phyloP scores from a whole-genome alignment of 1,140 invertebrate species.

The Agrilus planipennis region DNA sequence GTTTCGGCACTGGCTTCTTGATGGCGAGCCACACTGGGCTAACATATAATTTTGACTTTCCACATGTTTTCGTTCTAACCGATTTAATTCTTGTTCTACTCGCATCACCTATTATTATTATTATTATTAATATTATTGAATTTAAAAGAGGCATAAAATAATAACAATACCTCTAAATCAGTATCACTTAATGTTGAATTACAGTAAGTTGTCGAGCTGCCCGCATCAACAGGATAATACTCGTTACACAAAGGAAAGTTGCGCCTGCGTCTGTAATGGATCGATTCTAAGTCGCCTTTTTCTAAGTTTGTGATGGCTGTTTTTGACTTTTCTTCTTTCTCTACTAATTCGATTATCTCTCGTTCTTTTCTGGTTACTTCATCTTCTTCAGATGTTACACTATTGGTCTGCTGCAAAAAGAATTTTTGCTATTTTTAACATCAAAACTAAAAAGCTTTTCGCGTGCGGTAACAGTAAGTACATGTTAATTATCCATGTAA shows the following conservation, averaged over 20 bases:
- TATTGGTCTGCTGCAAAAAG: slow-evolving; percentile 28
- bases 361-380: slow-evolving; percentile 58
- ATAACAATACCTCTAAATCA: slow-evolving; percentile 38
- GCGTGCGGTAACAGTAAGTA: no score
- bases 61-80: slow-evolving; percentile 65
- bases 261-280: no score
- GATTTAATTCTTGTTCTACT: slow-evolving; percentile 61
- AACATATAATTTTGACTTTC: slow-evolving; percentile 59
- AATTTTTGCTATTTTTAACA: no score
- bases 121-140: background rate
- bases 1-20: slow-evolving; percentile 43
- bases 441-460: no score
- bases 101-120: slow-evolving; percentile 40
- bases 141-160: background rate
- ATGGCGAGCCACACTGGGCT: slow-evolving; percentile 45
- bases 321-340: slow-evolving; percentile 51
- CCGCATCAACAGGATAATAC: no score
- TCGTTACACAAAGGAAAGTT: no score
- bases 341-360: slow-evolving; percentile 58
- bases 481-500: no score
- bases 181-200: slow-evolving; percentile 26
- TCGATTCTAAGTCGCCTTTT: no score
- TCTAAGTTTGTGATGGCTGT: no score
- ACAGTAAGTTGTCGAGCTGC: no score
- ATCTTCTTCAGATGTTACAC: slow-evolving; percentile 49